Evolutionary conservation across 2,888 invertebrate genomes (phyloP), one percentile per base, ranked within the genome.

Genomic region (Pristionchus entomophagus): DNA sequence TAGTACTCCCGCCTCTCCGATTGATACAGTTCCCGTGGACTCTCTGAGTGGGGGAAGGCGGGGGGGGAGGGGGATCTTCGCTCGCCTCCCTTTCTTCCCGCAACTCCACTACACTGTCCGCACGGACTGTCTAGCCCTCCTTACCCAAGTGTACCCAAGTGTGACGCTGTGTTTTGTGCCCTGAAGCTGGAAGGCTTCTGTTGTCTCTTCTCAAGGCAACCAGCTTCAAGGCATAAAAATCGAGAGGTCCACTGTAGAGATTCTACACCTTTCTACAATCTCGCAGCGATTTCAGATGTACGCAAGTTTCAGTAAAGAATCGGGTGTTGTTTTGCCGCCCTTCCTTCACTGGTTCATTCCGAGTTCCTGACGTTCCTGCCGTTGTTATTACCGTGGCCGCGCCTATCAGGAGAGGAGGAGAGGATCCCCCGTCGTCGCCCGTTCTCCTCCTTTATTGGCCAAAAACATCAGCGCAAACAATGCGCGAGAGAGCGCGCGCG

Each of bases 1-100:
- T 35, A 35, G 35, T 35, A 35, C 35, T 53, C 19, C 12, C n/a
- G n/a, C n/a, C n/a, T n/a, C n/a, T 14, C 35, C 35, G 65, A 38
- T 65, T 65, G 65, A 65, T 65, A 65, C 65, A 65, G 65, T 65
- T 65, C 65, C 32, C 35, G 65, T 65, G 65, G 65, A 65, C 65
- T 65, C 19, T 65, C 5, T 19, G 65, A 29, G 65, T 35, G 29
- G 65, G 26, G 65, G 17, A 14, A 2, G 62, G 65, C 17, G 12
- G 65, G 65, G 65, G 17, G 65, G 32, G 65, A 22, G 19, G 6
- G 65, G 65, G 29, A 35, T 65, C 32, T 35, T 35, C 65, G 45
- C 14, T 14, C 45, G 14, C 45, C 45, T 35, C 38, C 35, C 65
- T 19, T 29, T 65, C 59, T 65, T 62, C 29, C 17, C 62, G 32